These are phyloP conservation scores for Mirounga angustirostris DNA, from an alignment of 2,113 vertebrate genomes.

Conservation along the genomic window DNA sequence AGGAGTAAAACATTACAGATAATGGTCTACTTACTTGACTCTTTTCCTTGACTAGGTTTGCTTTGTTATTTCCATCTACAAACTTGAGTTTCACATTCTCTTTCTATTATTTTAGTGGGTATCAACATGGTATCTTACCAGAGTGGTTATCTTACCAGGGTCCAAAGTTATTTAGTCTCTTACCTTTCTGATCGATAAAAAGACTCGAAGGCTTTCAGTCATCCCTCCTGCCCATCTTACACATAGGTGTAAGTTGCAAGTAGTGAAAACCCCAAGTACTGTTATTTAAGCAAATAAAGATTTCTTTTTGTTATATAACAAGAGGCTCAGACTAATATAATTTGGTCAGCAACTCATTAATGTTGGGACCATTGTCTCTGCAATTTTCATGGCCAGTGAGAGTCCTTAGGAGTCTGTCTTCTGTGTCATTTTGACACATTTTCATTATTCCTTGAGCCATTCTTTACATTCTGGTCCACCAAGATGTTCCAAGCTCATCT, in stretches of 20 bases:
- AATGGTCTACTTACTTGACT: neutral
- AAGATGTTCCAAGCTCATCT: neutral
- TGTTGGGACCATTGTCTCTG: neutral
- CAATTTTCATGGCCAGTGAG: neutral
- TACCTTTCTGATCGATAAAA: neutral
- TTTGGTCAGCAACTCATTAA: neutral
- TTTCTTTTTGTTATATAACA: neutral
- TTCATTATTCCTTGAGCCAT: neutral
- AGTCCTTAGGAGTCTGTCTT: neutral
- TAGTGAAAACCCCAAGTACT: neutral
- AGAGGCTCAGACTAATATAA: neutral
- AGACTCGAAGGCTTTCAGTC: neutral
- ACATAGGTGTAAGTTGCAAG: neutral
- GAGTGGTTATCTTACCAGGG: neutral
- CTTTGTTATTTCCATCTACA: neutral
- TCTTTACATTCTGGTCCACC: neutral
- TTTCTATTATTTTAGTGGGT: neutral
- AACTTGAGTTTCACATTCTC: conserved; percentile 4
- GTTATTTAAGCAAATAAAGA: neutral
- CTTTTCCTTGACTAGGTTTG: neutral
- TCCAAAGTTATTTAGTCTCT: neutral
- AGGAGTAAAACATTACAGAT: conserved; percentile 12
- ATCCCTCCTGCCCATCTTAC: neutral
- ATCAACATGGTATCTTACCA: neutral
- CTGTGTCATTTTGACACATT: neutral